Evolutionary conservation across 2,888 invertebrate species (phyloP), one percentile per base, ranked within the genome.

Genomic region (Eumacrocentrus americanus): DNA sequence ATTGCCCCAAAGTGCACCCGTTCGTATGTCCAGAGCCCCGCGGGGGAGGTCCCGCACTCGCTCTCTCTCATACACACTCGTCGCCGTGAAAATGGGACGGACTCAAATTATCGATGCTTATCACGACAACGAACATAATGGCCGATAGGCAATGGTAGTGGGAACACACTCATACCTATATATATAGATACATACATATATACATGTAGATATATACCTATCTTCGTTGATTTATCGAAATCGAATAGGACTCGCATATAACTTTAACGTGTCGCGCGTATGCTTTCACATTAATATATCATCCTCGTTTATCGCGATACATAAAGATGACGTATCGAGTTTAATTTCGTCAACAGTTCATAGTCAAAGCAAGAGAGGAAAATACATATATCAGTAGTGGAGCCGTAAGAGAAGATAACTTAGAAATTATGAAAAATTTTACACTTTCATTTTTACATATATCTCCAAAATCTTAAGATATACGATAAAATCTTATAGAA

Each of bases 61-160:
- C 71, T 71, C 62, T 68, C 62, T 60, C 40, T 9, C 50, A 29
- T 25, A 20, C 44, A 42, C 34, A 18, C 46, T 22, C 18, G 48
- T 42, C 40, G 23, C 35, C 47, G 63, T 60, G 64, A 64, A 66
- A 64, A 58, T 55, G 58, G 57, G 58, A 60, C 56, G 58, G 34
- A 56, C 57, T 64, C 66, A 66, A 68, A 68, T 68, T 68, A 68
- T 68, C 66, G 68, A 68, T 68, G 66, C 66, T 68, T 68, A 68
- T 68, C 68, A 55, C 62, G 64, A 64, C 65, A 64, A 60, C 65
- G 61, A 60, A 65, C 65, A 65, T 68, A 68, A 68, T 68, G 64
- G 68, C 65, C 62, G 66, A 68, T 67, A 62, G 65, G 53, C 46
- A 57, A 61, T 56, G 51, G 35, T 40, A 11, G 37, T 44, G 35